Evolutionary conservation across 2,888 invertebrate species (phyloP).

Genomic region (Pristionchus maxplancki): DNA sequence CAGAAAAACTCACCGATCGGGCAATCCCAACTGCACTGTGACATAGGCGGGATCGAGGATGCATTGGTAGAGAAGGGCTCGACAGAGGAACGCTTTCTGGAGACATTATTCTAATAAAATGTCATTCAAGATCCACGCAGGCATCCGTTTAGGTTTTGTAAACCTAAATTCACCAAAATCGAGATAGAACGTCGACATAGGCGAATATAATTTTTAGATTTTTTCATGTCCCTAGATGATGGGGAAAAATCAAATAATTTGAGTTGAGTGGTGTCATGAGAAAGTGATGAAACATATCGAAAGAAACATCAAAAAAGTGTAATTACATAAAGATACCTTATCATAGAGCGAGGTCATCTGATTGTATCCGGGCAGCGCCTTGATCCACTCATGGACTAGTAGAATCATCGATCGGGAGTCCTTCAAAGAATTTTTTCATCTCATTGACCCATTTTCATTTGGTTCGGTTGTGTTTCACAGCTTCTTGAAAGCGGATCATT

Average conservation of each 20-base stretch:
- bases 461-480: neutral
- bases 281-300: neutral
- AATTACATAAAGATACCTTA: slow-evolving; percentile 47
- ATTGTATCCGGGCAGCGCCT: slow-evolving; percentile 62
- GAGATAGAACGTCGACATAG: too few species aligned
- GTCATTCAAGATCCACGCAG: too few species aligned
- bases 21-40: slow-evolving; percentile 61
- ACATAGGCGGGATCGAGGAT: slow-evolving; percentile 67
- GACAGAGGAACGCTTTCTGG: slow-evolving; percentile 57
- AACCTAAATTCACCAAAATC: too few species aligned
- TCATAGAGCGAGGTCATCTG: slow-evolving; percentile 58
- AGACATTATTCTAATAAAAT: too few species aligned
- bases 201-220: too few species aligned
- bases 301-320: neutral
- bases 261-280: too few species aligned
- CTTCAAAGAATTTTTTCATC: slow-evolving; percentile 40
- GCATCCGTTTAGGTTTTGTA: too few species aligned
- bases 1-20: slow-evolving; percentile 57
- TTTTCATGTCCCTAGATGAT: neutral
- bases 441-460: neutral
- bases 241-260: neutral
- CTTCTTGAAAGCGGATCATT: slow-evolving; percentile 51
- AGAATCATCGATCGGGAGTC: slow-evolving; percentile 58
- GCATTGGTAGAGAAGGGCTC: slow-evolving; percentile 66
- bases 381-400: slow-evolving; percentile 67